A percentile compares a stretch with the other conserved stretches of the same genome.
Conservation (phyloP, 2,888 invertebrate genomes). For the Sesamia inferens region DNA sequence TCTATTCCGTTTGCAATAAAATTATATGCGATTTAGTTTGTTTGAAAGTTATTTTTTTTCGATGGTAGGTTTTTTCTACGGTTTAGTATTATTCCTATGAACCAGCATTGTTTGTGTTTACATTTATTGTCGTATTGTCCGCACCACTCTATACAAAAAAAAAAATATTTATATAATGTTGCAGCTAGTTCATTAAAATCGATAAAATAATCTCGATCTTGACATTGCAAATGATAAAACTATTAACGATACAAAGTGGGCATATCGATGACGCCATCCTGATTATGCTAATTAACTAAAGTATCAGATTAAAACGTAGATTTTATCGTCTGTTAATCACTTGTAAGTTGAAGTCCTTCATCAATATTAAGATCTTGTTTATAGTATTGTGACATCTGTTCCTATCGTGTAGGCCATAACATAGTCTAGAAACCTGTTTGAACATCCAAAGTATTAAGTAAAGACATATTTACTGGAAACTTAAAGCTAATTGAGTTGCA, state of each 20-base stretch:
- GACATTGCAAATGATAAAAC: slow-evolving; percentile 4
- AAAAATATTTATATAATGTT: too few relatives aligned
- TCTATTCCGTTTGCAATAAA: too few relatives aligned
- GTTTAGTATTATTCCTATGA: too few relatives aligned
- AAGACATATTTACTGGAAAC: background rate
- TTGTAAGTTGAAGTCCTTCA: slow-evolving; percentile 17
- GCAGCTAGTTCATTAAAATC: background rate
- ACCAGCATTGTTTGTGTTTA: too few relatives aligned
- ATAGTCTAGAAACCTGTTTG: slow-evolving; percentile 13
- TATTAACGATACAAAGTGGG: slow-evolving; percentile 11
- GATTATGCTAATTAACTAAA: slow-evolving; percentile 13
- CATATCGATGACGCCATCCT: slow-evolving; percentile 1
- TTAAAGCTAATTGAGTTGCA: background rate
- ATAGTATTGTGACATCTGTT: background rate
- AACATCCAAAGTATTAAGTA: background rate
- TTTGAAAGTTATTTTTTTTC: too few relatives aligned
- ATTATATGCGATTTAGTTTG: too few relatives aligned
- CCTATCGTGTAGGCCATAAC: background rate
- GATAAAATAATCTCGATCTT: background rate
- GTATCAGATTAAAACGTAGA: slow-evolving; percentile 11
- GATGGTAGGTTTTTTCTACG: too few relatives aligned
- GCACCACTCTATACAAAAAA: too few relatives aligned
- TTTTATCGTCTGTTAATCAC: slow-evolving; percentile 21
- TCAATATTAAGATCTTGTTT: slow-evolving; percentile 14
- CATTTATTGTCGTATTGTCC: too few relatives aligned